Evolutionary conservation across 2,888 invertebrate genomes (phyloP), one percentile per base, ranked within the genome.

Genomic region (Bugula neritina): DNA sequence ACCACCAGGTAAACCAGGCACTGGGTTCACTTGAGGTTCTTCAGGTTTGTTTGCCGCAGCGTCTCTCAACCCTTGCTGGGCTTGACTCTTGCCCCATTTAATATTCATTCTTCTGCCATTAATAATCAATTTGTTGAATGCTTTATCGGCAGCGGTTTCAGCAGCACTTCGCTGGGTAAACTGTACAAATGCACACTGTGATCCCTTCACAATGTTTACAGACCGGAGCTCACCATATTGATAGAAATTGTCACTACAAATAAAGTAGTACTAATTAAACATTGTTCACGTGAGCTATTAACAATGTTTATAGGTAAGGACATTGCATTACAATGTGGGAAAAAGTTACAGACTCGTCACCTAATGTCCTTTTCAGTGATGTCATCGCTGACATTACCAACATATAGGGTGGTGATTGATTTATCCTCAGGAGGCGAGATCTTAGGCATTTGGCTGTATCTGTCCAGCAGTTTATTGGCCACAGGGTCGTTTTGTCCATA

Each of bases 1-100:
- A 83, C 83, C 83, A 74, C 90, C 90, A 35, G 92, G 92, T 2
- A 92, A 84, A 3, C 92, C 91, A 1, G 92, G 92, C 0, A 91
- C 90, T 0, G 92, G 90, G 78, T 91, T 91, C 72, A 90, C 75
- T 31, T 76, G 75, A 29, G 75, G 72, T 34, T 76, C 76, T 23
- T 52, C 57, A 34, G 72, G 74, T 43, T 75, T 75, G 23, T 77
- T 77, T 17, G 78, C 80, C 21, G 74, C 75, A 2, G 79, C 78
- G 58, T 79, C 79, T 72, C 78, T 78, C 72, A 74, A 77, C 35
- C 74, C 77, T 71, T 77, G 79, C 75, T 84, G 82, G 27, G 90
- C 95, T 86, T 97, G 97, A 0, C 96, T 94, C 79, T 94, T 90
- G 0, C 98, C 98, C 99, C 99, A 99, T 82, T 98, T 95, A 75